Base-by-base conservation (phyloP, 2,888 invertebrate genomes). In the Griposia aprilina region DNA sequence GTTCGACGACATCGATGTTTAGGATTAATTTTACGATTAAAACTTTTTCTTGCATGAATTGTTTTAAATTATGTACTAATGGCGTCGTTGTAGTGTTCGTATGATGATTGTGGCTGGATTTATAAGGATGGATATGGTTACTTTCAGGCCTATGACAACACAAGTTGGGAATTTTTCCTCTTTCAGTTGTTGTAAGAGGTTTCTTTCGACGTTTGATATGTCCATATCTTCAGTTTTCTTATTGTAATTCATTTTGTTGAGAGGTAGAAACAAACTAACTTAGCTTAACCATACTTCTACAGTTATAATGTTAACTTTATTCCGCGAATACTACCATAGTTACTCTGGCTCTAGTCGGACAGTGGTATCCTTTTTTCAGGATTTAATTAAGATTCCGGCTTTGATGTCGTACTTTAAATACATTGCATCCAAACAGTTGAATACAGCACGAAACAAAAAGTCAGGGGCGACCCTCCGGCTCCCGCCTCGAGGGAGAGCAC, bases 151-250 rank as follows among this genome's bases (percentile, higher is more conserved):
- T 52, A 55, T 52, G 69, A 57, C 23, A 13, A 59, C 17, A 55
- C 7, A 65, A 55, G 93, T 89, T 63, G 92, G 87, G 62, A 92
- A 84, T n/a, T 87, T 89, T 81, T 93, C 92, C 85, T 96, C 95
- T 80, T 94, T 94, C 0, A 95, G 96, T 85, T 95, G 96, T 85
- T 96, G 94, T 71, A 96, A 89, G 5, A 96, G 91, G 89, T 97
- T 96, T 63, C 96, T 96, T 84, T 96, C 95, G 26, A 93, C 95
- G 48, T 93, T 90, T 57, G 93, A 90, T 80, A 92, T 91, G 78
- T 94, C 95, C 89, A 91, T 92, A 83, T 95, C 93, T 81, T 93
- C 93, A 36, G 87, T 77, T 87, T 94, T 93, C 82, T 92, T 94
- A 50, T 78, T 81, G 52, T 63, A 82, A 78, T 90, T 91, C 91